phyloP scores from a whole-genome alignment of 1,140 invertebrate species.

The Ceratina calcarata region DNA sequence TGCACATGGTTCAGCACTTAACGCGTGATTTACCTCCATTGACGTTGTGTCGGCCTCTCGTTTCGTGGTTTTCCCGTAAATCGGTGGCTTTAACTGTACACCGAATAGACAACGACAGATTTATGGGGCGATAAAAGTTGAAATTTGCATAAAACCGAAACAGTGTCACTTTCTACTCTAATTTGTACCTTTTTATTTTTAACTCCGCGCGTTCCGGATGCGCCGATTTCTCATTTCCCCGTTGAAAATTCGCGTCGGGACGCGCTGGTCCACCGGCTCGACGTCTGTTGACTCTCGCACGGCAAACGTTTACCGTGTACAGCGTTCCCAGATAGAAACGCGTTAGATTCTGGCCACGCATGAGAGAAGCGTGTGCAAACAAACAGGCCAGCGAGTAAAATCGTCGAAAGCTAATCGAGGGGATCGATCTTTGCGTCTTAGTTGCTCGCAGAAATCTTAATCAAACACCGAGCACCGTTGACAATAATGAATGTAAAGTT shows the following conservation, averaged over 20 bases:
- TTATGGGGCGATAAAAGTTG: slow-evolving; percentile 34
- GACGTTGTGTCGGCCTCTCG: slow-evolving; percentile 19
- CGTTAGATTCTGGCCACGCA: neutral
- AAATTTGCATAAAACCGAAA: neutral
- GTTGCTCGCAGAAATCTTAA: neutral
- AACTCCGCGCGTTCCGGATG: neutral
- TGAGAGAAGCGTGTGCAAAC: neutral
- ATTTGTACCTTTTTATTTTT: too few relatives aligned
- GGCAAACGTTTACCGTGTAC: neutral
- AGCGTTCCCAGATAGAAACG: too few relatives aligned
- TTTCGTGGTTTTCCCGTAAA: slow-evolving; percentile 33
- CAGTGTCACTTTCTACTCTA: neutral
- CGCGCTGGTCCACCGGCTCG: neutral
- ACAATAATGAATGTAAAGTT: neutral
- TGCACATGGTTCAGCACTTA: slow-evolving; percentile 49
- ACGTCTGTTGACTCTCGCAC: neutral
- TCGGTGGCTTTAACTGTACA: slow-evolving; percentile 24
- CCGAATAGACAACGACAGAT: slow-evolving; percentile 44
- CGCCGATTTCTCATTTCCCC: too few relatives aligned
- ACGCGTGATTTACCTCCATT: slow-evolving; percentile 48
- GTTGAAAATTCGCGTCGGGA: neutral
- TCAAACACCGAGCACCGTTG: too few relatives aligned
- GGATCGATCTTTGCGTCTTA: neutral
- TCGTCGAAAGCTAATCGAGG: too few relatives aligned
- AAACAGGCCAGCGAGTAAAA: neutral